A percentile compares a stretch with the other conserved stretches of the same genome.
phyloP scores from a whole-genome alignment of 2,113 vertebrate species.

The Typhlomys cinereus region DNA sequence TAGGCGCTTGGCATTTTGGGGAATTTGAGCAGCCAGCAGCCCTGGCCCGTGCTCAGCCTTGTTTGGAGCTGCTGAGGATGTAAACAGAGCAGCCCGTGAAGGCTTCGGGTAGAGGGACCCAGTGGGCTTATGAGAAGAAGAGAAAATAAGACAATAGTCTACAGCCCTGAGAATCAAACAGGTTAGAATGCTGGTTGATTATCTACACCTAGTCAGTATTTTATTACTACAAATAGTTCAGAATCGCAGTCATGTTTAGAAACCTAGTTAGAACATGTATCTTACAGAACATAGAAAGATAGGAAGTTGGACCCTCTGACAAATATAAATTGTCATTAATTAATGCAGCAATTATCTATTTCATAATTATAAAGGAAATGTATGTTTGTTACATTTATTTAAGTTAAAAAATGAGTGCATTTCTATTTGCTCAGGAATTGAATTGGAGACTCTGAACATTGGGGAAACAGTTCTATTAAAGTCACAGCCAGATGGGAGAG shows the following conservation, averaged over 20 bases:
- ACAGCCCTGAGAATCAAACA: background rate
- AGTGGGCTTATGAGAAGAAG: background rate
- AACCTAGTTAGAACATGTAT: background rate
- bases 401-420: background rate
- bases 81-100: background rate
- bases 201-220: background rate
- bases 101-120: background rate
- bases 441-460: background rate
- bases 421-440: constrained; percentile 22
- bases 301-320: background rate
- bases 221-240: background rate
- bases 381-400: background rate
- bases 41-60: background rate
- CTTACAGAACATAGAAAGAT: constrained; percentile 11
- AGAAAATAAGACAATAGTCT: background rate
- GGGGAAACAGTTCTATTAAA: background rate
- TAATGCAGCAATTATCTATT: background rate
- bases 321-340: background rate
- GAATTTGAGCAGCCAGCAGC: background rate
- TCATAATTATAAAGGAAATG: background rate
- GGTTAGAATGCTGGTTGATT: rapidly evolving
- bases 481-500: background rate
- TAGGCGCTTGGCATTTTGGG: rapidly evolving
- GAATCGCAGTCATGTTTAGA: background rate
- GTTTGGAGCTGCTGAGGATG: background rate